Percentiles rank a stretch among this genome's conserved stretches.
Conservation (phyloP, 1,140 invertebrate species). For the Cyclina sinensis region DNA sequence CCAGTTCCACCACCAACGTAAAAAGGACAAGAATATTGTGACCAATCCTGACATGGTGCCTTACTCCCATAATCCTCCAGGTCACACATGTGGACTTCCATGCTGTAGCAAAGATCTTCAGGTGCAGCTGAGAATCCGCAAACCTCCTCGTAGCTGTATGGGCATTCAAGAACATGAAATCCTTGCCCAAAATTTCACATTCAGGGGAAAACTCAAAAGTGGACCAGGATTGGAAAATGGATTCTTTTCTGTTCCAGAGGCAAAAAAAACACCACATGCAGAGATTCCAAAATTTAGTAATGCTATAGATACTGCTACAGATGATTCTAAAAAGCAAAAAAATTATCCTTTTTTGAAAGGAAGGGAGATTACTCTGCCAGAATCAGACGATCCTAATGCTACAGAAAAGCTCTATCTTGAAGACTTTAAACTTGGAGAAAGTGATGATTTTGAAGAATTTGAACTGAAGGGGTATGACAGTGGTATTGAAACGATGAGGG, state of each 20-base stretch:
- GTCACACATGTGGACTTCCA: constrained; percentile 82
- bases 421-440: constrained; percentile 52
- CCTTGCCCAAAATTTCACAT: constrained; percentile 77
- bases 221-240: constrained; percentile 68
- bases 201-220: constrained; percentile 61
- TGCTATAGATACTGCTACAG: not conserved
- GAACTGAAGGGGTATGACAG: constrained; percentile 32
- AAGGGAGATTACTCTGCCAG: constrained; percentile 74
- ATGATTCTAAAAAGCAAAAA: not conserved
- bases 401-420: constrained; percentile 56
- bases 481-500: not conserved
- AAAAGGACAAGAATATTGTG: constrained; percentile 10
- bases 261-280: constrained; percentile 30
- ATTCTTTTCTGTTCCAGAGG: constrained; percentile 74
- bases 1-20: not conserved
- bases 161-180: constrained; percentile 62
- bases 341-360: constrained; percentile 68
- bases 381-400: constrained; percentile 6
- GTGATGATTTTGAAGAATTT: constrained; percentile 58
- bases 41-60: constrained; percentile 69
- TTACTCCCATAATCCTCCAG: constrained; percentile 81
- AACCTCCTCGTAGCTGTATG: constrained; percentile 73
- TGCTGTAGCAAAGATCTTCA: constrained; percentile 80
- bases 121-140: constrained; percentile 56
- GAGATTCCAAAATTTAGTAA: constrained; percentile 70